Percentiles rank a stretch among this genome's conserved stretches.
Conservation (phyloP, 2,888 invertebrate genomes). For the Polymixis lichenea region DNA sequence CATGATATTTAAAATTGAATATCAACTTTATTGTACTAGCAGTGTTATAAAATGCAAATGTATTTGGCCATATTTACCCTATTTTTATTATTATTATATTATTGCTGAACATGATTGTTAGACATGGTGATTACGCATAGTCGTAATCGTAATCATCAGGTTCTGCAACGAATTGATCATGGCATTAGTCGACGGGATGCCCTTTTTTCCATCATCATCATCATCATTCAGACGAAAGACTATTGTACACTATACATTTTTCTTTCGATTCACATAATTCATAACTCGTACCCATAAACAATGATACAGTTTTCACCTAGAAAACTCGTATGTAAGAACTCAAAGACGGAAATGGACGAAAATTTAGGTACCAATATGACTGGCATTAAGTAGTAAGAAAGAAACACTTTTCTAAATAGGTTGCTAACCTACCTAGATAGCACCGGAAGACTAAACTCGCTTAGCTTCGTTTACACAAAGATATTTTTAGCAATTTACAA, state of each 20-base stretch:
- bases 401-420: too few relatives aligned
- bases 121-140: conserved; percentile 11
- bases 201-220: neutral
- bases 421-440: neutral
- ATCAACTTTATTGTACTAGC: conserved; percentile 18
- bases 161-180: conserved; percentile 25
- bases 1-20: conserved; percentile 46
- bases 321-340: neutral
- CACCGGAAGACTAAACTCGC: too few relatives aligned
- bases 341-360: neutral
- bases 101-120: conserved; percentile 17
- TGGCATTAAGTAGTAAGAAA: too few relatives aligned
- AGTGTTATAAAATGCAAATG: neutral
- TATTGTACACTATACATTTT: neutral
- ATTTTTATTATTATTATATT: neutral
- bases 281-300: neutral
- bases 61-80: neutral
- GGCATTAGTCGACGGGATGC: neutral
- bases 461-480: too few relatives aligned
- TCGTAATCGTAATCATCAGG: conserved; percentile 21
- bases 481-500: too few relatives aligned
- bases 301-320: neutral
- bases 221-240: neutral
- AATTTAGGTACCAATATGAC: too few relatives aligned
- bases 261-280: neutral